These are phyloP conservation scores for Orthonevra nobilis DNA, from an alignment of 2,888 invertebrate species.

Conservation along the genomic window DNA sequence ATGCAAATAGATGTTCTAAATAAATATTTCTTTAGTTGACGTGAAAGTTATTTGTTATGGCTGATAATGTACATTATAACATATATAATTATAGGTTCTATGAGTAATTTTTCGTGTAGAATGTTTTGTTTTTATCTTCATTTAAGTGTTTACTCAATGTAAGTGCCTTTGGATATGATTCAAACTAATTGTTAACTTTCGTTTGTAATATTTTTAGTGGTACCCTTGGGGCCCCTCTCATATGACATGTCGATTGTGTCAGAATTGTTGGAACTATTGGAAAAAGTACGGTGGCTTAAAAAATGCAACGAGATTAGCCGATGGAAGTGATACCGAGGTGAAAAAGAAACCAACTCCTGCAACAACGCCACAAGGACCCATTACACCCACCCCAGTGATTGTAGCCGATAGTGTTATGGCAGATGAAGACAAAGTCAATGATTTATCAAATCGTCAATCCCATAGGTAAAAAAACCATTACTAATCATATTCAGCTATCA, in stretches of 20 bases:
- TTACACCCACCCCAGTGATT: constrained; percentile 63
- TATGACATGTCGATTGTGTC: constrained; percentile 95
- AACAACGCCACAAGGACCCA: constrained; percentile 71
- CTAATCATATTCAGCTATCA: neutral
- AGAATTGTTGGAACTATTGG: constrained; percentile 98
- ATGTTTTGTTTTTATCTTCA: no score
- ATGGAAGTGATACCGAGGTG: constrained; percentile 79
- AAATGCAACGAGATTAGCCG: constrained; percentile 83
- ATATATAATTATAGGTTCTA: no score
- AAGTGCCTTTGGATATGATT: neutral
- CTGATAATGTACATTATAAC: no score
- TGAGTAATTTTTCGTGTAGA: no score
- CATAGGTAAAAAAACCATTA: constrained; percentile 74
- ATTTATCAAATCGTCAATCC: constrained; percentile 79
- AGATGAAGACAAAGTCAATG: constrained; percentile 81
- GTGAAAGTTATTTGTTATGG: no score
- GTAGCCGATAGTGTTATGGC: constrained; percentile 70
- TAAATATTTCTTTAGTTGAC: no score
- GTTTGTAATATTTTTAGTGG: constrained; percentile 94
- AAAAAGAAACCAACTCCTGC: constrained; percentile 78
- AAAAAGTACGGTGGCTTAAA: constrained; percentile 99
- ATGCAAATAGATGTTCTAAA: no score
- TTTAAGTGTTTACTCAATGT: no score
- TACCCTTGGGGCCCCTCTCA: constrained; percentile 97
- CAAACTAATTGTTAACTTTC: constrained; percentile 79